Evolutionary conservation across 1,140 invertebrate species (phyloP).

Genomic region (Stratiolaelaps scimitus): DNA sequence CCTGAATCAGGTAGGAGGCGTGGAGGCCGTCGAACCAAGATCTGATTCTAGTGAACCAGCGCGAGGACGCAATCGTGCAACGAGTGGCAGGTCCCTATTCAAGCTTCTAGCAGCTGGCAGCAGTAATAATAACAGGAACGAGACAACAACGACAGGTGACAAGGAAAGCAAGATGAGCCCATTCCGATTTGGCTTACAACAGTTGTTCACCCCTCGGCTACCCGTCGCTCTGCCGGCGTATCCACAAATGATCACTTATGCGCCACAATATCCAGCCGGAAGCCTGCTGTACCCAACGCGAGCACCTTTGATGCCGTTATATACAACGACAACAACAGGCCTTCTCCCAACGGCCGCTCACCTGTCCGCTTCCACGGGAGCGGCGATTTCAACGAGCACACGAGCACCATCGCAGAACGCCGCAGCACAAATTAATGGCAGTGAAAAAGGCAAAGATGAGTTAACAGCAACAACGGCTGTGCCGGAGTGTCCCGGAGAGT

Average conservation of each 20-base stretch:
- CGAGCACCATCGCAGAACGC: not conserved
- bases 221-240: not conserved
- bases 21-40: not conserved
- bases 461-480: not conserved
- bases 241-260: not conserved
- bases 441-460: no score
- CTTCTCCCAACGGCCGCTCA: not conserved
- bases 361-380: not conserved
- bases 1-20: not conserved
- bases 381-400: not conserved
- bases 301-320: not conserved
- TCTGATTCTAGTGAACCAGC: no score
- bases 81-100: not conserved
- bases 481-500: slow-evolving; percentile 7
- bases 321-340: not conserved
- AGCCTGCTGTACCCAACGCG: slow-evolving; percentile 13
- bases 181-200: slow-evolving; percentile 11
- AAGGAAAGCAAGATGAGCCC: slow-evolving; percentile 18
- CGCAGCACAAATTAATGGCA: no score
- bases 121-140: not conserved
- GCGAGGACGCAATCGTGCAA: slow-evolving; percentile 1
- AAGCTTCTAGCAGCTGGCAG: not conserved
- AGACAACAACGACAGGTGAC: slow-evolving; percentile 1
- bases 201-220: slow-evolving; percentile 11
- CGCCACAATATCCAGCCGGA: not conserved